phyloP scores from a whole-genome alignment of 2,113 vertebrate species.

The Nibea albiflora region DNA sequence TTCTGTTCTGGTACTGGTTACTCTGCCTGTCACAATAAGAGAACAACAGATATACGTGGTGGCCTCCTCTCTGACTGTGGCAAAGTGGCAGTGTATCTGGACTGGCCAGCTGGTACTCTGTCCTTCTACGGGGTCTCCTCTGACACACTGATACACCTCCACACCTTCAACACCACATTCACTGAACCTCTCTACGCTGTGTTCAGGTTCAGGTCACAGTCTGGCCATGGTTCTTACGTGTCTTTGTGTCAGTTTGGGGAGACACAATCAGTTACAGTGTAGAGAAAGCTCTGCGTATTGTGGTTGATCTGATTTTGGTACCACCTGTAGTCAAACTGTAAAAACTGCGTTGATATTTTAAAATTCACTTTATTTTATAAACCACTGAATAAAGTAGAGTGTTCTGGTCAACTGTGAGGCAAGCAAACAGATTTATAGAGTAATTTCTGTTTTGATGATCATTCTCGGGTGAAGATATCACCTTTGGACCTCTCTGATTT shows the following conservation, averaged over 20 bases:
- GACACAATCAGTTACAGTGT: neutral
- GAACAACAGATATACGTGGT: neutral
- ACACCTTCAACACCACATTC: neutral
- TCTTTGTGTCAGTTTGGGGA: neutral
- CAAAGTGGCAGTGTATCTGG: conserved; percentile 1
- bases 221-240: neutral
- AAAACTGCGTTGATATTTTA: too few relatives aligned
- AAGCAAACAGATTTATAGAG: too few relatives aligned
- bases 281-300: neutral
- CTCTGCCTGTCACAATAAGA: conserved; percentile 2
- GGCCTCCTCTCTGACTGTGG: neutral
- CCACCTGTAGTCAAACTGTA: too few relatives aligned
- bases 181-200: neutral
- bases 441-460: too few relatives aligned
- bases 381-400: too few relatives aligned
- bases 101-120: neutral
- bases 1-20: neutral
- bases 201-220: neutral
- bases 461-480: too few relatives aligned
- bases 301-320: too few relatives aligned
- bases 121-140: conserved; percentile 4
- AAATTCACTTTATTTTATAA: too few relatives aligned
- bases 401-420: too few relatives aligned
- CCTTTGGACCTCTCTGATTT: neutral
- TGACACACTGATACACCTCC: neutral